These are phyloP conservation scores for Anastrepha obliqua DNA, from an alignment of 1,140 invertebrate species.

Conservation along the genomic window DNA sequence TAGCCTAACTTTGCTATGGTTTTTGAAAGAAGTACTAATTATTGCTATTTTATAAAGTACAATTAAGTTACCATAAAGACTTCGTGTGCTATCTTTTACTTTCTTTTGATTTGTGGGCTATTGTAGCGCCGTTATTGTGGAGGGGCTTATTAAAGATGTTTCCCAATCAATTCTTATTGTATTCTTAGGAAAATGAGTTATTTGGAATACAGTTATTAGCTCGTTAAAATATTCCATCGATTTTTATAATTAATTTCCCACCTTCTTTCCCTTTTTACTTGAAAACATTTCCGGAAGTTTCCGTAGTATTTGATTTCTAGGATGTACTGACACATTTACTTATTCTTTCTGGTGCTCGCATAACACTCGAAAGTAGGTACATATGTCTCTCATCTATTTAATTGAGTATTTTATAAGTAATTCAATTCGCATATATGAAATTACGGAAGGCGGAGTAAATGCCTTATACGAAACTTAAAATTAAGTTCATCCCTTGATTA, in stretches of 20 bases:
- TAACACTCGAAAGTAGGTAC: too few species aligned
- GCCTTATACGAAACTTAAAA: too few species aligned
- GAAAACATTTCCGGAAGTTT: too few species aligned
- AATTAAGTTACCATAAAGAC: background rate
- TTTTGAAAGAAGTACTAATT: constrained; percentile 10
- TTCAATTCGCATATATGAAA: too few species aligned
- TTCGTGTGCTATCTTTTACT: background rate
- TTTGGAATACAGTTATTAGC: background rate
- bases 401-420: too few species aligned
- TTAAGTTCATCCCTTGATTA: too few species aligned
- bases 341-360: too few species aligned
- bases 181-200: background rate
- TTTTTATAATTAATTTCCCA: background rate
- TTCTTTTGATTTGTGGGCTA: constrained; percentile 8
- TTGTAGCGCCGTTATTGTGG: background rate
- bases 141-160: background rate
- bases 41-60: constrained; percentile 1
- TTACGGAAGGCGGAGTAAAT: too few species aligned
- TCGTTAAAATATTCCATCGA: background rate
- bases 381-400: too few species aligned
- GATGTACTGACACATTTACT: too few species aligned
- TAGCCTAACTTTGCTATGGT: background rate
- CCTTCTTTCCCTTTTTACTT: too few species aligned
- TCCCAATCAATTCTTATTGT: constrained; percentile 23
- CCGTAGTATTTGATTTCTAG: too few species aligned